Evolutionary conservation across 2,797 vertebrate genomes (phyloP), one percentile per base, ranked within the genome.

Genomic region (Cirrhinus mrigala): DNA sequence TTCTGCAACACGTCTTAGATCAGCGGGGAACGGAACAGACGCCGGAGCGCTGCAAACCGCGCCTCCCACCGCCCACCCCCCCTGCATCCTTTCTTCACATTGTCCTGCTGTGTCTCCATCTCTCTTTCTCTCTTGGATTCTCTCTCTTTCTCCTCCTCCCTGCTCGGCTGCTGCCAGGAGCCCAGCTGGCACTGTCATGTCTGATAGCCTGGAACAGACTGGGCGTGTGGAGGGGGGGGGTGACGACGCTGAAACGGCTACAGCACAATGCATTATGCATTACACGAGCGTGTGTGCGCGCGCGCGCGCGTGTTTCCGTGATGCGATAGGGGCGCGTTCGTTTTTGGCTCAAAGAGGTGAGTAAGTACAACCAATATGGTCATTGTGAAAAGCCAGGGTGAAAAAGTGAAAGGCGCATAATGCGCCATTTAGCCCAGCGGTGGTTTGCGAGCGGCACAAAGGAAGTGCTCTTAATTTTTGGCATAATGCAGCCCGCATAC

Each of bases 121-220:
- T 69, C 85, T 56, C 16, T 70, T 73, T 71, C 48, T 85, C 69
- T 83, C 76, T 82, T 85, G 84, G 85, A 84, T 81, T 70, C 82
- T 70, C 82, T 86, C 82, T 82, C 73, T 80, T 71, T 69, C 44
- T 75, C 82, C 81, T 86, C 75, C 76, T 89, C 85, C 27, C 68
- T 85, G 71, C 83, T 46, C 60, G 58, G 85, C 92, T 89, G 92
- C 93, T 92, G 93, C 94, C 93, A 92, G 92, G 87, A 93, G 94
- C 90, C 92, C 94, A 95, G 94, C 94, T 96, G 95, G 94, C 94
- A 94, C 94, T 94, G 94, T 95, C 94, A 94, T 94, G 94, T 94
- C 94, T 95, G 93, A 95, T 95, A 94, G 94, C 92, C 92, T 94
- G 93, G 92, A 93, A 93, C 94, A 93, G 91, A 94, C 87, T 90